These are phyloP conservation scores for Synaphobranchus kaupii DNA, from an alignment of 2,797 vertebrate genomes.

Conservation along the genomic window DNA sequence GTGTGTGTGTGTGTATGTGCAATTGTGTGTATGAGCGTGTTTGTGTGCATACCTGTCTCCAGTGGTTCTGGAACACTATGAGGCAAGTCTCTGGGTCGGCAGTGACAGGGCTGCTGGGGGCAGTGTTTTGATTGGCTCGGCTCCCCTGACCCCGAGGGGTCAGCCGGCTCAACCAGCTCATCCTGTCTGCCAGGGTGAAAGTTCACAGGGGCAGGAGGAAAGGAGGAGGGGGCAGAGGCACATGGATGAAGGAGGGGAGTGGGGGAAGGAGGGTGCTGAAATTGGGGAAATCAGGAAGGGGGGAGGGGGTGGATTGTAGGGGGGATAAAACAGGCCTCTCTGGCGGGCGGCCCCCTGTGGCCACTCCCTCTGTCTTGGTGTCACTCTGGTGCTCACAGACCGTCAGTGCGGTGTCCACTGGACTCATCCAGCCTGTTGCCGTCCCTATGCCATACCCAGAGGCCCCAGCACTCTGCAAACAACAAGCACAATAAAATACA, in stretches of 20 bases:
- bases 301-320: conserved; percentile 1
- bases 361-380: conserved; percentile 42
- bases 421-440: conserved; percentile 77
- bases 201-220: conserved; percentile 24
- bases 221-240: conserved; percentile 18
- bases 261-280: conserved; percentile 4
- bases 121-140: conserved; percentile 70
- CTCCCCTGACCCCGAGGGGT: conserved; percentile 79
- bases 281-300: conserved; percentile 37
- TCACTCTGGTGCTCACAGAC: conserved; percentile 28
- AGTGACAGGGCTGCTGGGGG: conserved; percentile 78
- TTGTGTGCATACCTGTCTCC: conserved; percentile 83
- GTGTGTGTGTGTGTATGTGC: not conserved
- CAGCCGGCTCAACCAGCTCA: conserved; percentile 96
- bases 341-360: not conserved
- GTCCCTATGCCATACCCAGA: conserved; percentile 71
- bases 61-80: conserved; percentile 98
- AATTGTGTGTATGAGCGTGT: not conserved
- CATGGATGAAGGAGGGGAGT: conserved; percentile 14
- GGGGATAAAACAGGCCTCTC: conserved; percentile 2
- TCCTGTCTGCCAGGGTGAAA: conserved; percentile 65
- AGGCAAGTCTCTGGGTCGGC: conserved; percentile 96
- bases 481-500: not conserved
- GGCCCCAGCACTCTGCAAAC: conserved; percentile 41
- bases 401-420: conserved; percentile 32